phyloP scores from a whole-genome alignment of 2,888 invertebrate genomes.

The Agrenia bidenticulata region DNA sequence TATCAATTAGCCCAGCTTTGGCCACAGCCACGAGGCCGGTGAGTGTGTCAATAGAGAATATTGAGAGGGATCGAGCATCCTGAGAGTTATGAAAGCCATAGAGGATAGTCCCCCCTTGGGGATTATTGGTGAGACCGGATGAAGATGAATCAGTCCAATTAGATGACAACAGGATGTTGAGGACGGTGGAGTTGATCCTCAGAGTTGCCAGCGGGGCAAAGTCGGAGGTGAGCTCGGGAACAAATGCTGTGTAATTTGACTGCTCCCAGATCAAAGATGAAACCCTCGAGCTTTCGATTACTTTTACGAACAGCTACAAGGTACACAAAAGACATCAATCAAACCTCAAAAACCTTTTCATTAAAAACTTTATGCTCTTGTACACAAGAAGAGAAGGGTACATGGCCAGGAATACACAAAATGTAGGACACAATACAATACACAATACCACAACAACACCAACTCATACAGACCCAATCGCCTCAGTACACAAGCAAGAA shows the following conservation, averaged over 20 bases:
- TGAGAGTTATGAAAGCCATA: conserved; percentile 53
- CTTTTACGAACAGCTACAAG: conserved; percentile 49
- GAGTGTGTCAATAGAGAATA: conserved; percentile 77
- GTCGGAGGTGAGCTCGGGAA: conserved; percentile 44
- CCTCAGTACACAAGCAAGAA: too few species aligned
- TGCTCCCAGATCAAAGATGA: conserved; percentile 52
- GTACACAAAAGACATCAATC: conserved; percentile 18
- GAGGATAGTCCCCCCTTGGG: conserved; percentile 36
- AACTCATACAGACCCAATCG: too few species aligned
- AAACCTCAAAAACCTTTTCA: too few species aligned
- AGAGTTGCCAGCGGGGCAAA: conserved; percentile 43
- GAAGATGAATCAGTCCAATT: conserved; percentile 29
- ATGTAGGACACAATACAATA: too few species aligned
- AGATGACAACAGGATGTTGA: neutral
- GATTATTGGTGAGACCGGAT: too few species aligned
- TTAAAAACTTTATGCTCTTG: too few species aligned
- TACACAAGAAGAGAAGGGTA: too few species aligned
- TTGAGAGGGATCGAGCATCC: conserved; percentile 47
- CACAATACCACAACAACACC: too few species aligned
- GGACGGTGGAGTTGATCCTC: conserved; percentile 39
- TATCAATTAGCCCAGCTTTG: conserved; percentile 68
- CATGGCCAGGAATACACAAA: too few species aligned
- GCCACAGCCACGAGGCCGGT: conserved; percentile 84
- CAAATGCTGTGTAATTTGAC: conserved; percentile 49
- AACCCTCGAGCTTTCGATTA: conserved; percentile 48